Base-by-base conservation (phyloP, 2,113 vertebrate species). In the Grammomys dolichurus region DNA sequence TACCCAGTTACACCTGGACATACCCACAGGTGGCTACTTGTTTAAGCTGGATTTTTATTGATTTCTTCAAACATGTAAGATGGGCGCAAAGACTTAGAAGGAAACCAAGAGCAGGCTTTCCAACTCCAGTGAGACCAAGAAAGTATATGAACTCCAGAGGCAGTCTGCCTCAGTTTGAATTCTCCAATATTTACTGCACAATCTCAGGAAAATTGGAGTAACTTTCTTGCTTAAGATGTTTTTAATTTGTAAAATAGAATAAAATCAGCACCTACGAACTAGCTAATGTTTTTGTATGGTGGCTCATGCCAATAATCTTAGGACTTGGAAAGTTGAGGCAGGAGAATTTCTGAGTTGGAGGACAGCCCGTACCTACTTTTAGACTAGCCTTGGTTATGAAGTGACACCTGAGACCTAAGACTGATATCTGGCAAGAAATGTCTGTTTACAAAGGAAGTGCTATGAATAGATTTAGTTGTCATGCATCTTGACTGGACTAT, bases 211-310 rank as follows among this genome's bases (percentile, higher is more conserved):
- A 88, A 48, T 40, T 81, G 1, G 28, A 54, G 46, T 78, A 1
- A 43, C 10, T 33, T 36, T 80, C 36, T 54, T 80, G 17, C 48
- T 10, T 20, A 78, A 80, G 31, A 40, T 33, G 92, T 56, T 40
- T 24, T 95, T 91, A 82, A 91, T 70, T 36, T 85, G 17, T 87
- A 78, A 84, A 80, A 90, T 48, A 85, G 36, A 67, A 31, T 88
- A 92, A 51, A 28, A 84, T 51, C 7, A 77, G 28, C 28, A 75
- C 6, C 9, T 60, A 90, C 67, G 40, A 93, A 90, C 87, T 67
- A 93, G 81, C 54, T 76, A 63, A 54, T 11, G 33, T 28, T 48
- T 78, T 48, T 31, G 76, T 51, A 19, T 78, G 28, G 76, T 78
- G 31, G 28, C 31, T 54, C 26, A 33, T 33, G 31, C 31, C 77